Percentiles rank a stretch among this genome's conserved stretches.
These are phyloP conservation scores for Bombyx mandarina DNA, from an alignment of 1,140 invertebrate genomes.

Conservation along the genomic window DNA sequence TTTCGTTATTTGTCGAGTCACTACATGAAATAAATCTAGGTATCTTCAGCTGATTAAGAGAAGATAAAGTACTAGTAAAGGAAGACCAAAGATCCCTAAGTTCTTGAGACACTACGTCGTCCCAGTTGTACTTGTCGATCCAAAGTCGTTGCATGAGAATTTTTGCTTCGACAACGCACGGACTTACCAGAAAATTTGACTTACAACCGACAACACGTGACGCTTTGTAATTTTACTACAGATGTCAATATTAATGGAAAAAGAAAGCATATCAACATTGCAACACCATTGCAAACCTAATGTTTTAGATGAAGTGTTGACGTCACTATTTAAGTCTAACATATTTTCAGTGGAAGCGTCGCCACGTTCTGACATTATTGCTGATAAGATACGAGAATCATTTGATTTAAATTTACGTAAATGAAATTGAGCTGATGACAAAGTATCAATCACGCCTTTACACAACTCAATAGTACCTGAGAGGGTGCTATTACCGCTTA, in stretches of 20 bases:
- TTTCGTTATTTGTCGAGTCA: background rate
- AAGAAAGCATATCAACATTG: background rate
- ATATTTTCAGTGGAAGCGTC: no score
- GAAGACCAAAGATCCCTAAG: slow-evolving; percentile 3
- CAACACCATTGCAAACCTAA: slow-evolving; percentile 7
- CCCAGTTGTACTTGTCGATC: slow-evolving; percentile 10
- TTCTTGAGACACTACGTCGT: slow-evolving; percentile 10
- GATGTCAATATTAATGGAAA: slow-evolving; percentile 3
- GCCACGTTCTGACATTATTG: no score
- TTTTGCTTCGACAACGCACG: slow-evolving; percentile 9
- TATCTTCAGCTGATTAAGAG: background rate
- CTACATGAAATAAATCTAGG: background rate
- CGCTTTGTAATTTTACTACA: slow-evolving; percentile 9
- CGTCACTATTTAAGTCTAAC: background rate
- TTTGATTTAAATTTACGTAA: slow-evolving; percentile 16
- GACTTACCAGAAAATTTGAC: slow-evolving; percentile 8
- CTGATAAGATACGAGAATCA: slow-evolving; percentile 9
- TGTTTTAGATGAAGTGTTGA: background rate
- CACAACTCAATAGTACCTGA: slow-evolving; percentile 1
- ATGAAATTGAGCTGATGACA: slow-evolving; percentile 10
- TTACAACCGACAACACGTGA: slow-evolving; percentile 3
- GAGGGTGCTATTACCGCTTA: background rate
- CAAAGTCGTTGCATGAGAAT: slow-evolving; percentile 14
- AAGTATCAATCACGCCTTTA: slow-evolving; percentile 10
- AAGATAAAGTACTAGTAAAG: no score